These are phyloP conservation scores for Trichonephila inaurata DNA, from an alignment of 1,140 invertebrate genomes.

Conservation along the genomic window DNA sequence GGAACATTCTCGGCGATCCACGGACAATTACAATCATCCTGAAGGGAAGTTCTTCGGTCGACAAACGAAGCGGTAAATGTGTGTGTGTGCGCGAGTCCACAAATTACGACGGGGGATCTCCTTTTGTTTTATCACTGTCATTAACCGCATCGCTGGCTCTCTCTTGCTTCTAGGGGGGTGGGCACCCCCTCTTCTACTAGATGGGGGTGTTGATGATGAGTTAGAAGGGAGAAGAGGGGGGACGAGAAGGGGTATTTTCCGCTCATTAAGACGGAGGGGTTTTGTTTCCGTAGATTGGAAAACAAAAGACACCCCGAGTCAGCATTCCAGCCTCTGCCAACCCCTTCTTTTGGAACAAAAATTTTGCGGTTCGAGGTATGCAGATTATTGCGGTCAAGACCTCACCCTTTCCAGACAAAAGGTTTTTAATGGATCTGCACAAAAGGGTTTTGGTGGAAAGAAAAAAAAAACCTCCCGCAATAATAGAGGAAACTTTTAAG, in stretches of 20 bases:
- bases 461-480: background rate
- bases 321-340: background rate
- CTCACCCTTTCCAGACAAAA: constrained; percentile 26
- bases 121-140: constrained; percentile 64
- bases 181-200: background rate
- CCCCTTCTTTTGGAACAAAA: constrained; percentile 7
- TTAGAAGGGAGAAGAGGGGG: background rate
- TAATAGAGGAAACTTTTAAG: constrained; percentile 21
- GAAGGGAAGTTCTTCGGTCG: background rate
- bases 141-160: constrained; percentile 64
- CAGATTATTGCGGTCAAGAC: constrained; percentile 39
- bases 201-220: constrained; percentile 36
- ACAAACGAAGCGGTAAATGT: constrained; percentile 45
- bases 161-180: background rate
- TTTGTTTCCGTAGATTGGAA: constrained; percentile 58
- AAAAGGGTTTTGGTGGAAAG: background rate
- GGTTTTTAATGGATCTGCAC: constrained; percentile 49
- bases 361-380: constrained; percentile 49
- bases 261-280: constrained; percentile 66
- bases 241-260: constrained; percentile 52
- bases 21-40: constrained; percentile 51
- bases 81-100: constrained; percentile 29
- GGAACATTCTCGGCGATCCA: constrained; percentile 45
- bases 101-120: constrained; percentile 41
- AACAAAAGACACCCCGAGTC: constrained; percentile 45